Evolutionary conservation across 2,113 vertebrate genomes (phyloP), one percentile per base, ranked within the genome.

Genomic region (Dicentrarchus labrax): DNA sequence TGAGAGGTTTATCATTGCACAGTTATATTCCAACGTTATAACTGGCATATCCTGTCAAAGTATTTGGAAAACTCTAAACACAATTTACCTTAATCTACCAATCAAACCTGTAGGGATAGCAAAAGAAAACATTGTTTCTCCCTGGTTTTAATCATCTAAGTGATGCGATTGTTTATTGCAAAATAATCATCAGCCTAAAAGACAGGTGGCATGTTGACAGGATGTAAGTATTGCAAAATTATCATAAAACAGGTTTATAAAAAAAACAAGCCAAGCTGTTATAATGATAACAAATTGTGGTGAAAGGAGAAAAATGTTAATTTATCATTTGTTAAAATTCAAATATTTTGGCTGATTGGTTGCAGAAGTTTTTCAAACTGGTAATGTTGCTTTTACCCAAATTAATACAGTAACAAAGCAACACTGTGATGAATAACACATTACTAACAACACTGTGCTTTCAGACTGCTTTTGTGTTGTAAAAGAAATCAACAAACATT

Each of bases 361-460:
- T 66, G 75, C 16, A 39, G 54, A 78, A 76, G 50, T 84, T 81
- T 62, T 67, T 73, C 1, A 54, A 72, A 76, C 57, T 67, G 51
- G n/a, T 47, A 15, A 73, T 83, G 53, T 51, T 68, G 53, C 54
- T 77, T 38, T 67, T 48, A 75, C 62, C 51, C 73, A 69, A 86
- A 81, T 77, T 22, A 77, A 90, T 80, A 70, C 60, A 60, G 68
- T 24, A 76, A 78, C 53, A 88, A 82, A 83, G 70, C 41, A 80
- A 72, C 51, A 61, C 53, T n/a, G 59, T 56, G 72, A 75, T 56
- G 62, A 84, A 72, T 54, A 72, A 80, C 67, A 78, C 59, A 72
- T 19, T 12, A 72, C 56, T 66, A n/a, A 78, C 70, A 83, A 81
- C 50, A 61, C 69, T 59, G 57, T 41, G 59, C 56, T 86, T 86